Conservation (phyloP, 1,140 invertebrate species). For the Pseudachorutes palmiensis region DNA sequence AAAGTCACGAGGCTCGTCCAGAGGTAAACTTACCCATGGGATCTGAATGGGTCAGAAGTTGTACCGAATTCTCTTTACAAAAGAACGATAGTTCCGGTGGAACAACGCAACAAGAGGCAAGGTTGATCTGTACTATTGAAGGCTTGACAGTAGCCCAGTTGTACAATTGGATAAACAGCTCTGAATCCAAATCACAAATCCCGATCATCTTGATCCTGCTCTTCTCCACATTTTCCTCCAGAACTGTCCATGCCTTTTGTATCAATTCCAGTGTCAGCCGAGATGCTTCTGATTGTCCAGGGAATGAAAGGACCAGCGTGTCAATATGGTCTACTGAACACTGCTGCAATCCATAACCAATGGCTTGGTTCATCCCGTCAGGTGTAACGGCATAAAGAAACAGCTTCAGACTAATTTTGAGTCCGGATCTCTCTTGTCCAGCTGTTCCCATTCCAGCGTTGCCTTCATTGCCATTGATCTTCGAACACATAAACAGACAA, state of each 20-base stretch:
- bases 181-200: conserved; percentile 78
- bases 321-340: conserved; percentile 50
- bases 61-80: conserved; percentile 81
- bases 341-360: conserved; percentile 45
- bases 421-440: conserved; percentile 45
- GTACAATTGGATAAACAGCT: conserved; percentile 65
- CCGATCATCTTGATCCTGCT: conserved; percentile 68
- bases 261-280: conserved; percentile 53
- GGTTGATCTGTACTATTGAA: conserved; percentile 87
- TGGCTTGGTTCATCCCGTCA: conserved; percentile 45
- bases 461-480: conserved; percentile 36
- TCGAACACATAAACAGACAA: conserved; percentile 32
- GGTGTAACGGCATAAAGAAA: conserved; percentile 47
- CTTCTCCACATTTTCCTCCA: conserved; percentile 60
- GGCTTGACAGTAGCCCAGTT: conserved; percentile 73
- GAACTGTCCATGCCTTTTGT: conserved; percentile 60
- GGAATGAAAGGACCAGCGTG: conserved; percentile 64
- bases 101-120: conserved; percentile 90
- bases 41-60: conserved; percentile 91
- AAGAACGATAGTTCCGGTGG: conserved; percentile 80
- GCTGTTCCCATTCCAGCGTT: conserved; percentile 39
- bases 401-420: conserved; percentile 54
- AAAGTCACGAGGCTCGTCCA: conserved; percentile 9
- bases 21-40: conserved; percentile 60
- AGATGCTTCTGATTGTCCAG: conserved; percentile 48